A percentile compares a stretch with the other conserved stretches of the same genome.
Conservation (phyloP, 92 coral and sea anemone genomes). For the Porites lobata region DNA sequence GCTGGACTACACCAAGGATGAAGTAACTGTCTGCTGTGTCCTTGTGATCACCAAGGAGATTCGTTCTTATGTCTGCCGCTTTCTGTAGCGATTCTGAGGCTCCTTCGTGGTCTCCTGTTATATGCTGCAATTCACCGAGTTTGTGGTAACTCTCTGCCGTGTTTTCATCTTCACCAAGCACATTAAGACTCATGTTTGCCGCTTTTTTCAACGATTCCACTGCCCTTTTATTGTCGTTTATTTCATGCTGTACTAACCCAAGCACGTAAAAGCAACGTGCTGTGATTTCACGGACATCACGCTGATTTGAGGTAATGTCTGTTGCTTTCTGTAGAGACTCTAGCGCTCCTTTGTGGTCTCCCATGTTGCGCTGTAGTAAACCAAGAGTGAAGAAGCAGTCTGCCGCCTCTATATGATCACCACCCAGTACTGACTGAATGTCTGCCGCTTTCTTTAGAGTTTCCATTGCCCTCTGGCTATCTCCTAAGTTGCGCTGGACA, state of each 20-base stretch:
- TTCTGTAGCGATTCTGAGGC: background rate
- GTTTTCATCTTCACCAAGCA: constrained; percentile 41
- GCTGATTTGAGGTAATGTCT: background rate
- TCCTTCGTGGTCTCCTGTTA: background rate
- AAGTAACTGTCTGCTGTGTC: constrained; percentile 13
- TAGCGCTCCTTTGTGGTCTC: background rate
- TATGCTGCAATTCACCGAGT: constrained; percentile 28
- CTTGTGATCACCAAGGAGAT: background rate
- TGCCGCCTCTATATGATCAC: background rate
- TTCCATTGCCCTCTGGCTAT: background rate
- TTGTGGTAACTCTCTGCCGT: constrained; percentile 23
- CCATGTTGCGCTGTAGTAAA: background rate
- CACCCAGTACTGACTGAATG: background rate
- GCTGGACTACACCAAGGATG: background rate
- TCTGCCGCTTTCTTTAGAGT: background rate
- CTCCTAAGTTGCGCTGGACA: too few relatives aligned
- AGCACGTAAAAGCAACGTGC: background rate
- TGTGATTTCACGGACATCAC: background rate
- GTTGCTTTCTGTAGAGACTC: background rate
- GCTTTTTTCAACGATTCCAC: background rate
- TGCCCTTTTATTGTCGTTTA: background rate
- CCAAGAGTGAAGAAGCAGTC: background rate
- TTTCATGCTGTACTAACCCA: background rate
- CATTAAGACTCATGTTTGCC: background rate
- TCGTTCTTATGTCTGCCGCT: background rate